These are phyloP conservation scores for Smittia sp. DNA, from an alignment of 2,888 invertebrate species.

Conservation along the genomic window DNA sequence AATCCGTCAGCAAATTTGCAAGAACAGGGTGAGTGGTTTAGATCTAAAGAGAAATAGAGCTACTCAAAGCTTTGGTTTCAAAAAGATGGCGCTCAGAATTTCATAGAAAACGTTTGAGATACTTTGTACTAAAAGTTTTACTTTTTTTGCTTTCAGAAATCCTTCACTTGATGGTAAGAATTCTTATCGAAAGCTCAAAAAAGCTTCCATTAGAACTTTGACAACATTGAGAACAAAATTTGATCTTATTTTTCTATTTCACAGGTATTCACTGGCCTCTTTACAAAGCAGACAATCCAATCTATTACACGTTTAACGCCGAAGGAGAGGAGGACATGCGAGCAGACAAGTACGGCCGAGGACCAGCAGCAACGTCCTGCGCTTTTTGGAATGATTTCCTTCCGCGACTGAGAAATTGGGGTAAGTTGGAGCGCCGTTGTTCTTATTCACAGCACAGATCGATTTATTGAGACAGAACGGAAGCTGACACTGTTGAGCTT, in stretches of 20 bases:
- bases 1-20: slow-evolving; percentile 89
- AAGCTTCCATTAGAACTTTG: background rate
- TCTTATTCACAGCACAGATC: too few species aligned
- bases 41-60: too few species aligned
- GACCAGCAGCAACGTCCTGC: slow-evolving; percentile 82
- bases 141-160: slow-evolving; percentile 42
- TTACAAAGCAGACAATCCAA: slow-evolving; percentile 79
- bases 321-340: slow-evolving; percentile 64
- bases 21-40: slow-evolving; percentile 76
- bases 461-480: too few species aligned
- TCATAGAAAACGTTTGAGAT: too few species aligned
- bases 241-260: slow-evolving; percentile 46
- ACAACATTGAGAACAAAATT: too few species aligned
- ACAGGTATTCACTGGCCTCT: slow-evolving; percentile 70
- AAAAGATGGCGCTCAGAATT: too few species aligned
- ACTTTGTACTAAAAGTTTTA: slow-evolving; percentile 9
- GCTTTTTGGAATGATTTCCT: slow-evolving; percentile 96
- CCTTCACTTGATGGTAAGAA: slow-evolving; percentile 50
- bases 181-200: slow-evolving; percentile 5
- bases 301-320: slow-evolving; percentile 87
- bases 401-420: slow-evolving; percentile 76
- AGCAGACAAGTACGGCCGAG: slow-evolving; percentile 61
- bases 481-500: background rate
- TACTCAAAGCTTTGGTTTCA: too few species aligned
- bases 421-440: slow-evolving; percentile 28